A percentile compares a stretch with the other conserved stretches of the same genome.
phyloP scores from a whole-genome alignment of 2,797 vertebrate genomes.

The Sebastes steindachneri region DNA sequence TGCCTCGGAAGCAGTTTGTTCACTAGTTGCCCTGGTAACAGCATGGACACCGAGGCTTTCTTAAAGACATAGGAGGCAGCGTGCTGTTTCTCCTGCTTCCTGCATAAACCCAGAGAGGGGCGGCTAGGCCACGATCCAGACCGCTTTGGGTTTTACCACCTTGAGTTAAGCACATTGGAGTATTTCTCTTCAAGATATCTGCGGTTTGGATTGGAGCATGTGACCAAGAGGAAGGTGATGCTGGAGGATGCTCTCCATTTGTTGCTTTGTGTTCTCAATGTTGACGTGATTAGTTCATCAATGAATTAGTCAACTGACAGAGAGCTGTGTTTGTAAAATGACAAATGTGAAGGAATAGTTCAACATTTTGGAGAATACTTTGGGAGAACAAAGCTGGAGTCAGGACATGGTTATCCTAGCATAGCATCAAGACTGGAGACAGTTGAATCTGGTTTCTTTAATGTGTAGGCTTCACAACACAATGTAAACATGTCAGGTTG shows the following conservation, averaged over 20 bases:
- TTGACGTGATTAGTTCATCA: neutral
- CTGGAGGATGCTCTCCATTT: neutral
- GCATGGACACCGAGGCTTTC: constrained; percentile 84
- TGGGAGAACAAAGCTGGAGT: neutral
- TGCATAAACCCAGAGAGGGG: constrained; percentile 4
- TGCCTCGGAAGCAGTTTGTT: constrained; percentile 89
- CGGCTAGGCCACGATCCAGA: constrained; percentile 10
- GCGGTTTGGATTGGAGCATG: neutral
- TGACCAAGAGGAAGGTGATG: neutral
- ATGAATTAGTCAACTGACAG: neutral
- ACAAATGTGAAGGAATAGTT: neutral
- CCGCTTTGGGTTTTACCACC: neutral
- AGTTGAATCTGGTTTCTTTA: neutral
- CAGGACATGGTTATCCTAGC: neutral
- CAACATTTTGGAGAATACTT: neutral
- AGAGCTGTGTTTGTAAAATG: no score
- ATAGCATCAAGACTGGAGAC: neutral
- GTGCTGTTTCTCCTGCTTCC: constrained; percentile 26
- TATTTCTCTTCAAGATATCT: neutral
- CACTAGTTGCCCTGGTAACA: constrained; percentile 93
- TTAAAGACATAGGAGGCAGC: constrained; percentile 79
- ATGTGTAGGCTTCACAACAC: neutral
- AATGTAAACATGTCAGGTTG: neutral
- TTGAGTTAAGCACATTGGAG: neutral
- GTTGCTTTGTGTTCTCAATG: neutral